Conservation (phyloP, 1,140 invertebrate genomes). For the Atta colombica region DNA sequence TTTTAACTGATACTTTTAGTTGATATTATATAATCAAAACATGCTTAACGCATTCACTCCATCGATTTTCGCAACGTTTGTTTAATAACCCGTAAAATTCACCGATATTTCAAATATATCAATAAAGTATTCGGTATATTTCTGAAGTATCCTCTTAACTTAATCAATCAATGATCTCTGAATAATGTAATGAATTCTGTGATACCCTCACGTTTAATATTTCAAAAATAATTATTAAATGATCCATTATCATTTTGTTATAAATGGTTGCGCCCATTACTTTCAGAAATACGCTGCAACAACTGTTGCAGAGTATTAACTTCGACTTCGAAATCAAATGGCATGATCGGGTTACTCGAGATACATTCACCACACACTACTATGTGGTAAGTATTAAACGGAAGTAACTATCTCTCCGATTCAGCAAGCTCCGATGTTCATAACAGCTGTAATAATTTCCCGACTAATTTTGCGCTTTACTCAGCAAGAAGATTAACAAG, state of each 20-base stretch:
- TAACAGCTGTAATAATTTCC: conserved; percentile 45
- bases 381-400: conserved; percentile 29
- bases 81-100: neutral
- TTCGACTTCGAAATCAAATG: conserved; percentile 27
- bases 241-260: conserved; percentile 1
- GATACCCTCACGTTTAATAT: neutral
- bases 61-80: neutral
- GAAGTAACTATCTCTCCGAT: conserved; percentile 35
- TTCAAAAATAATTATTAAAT: conserved; percentile 10
- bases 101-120: neutral
- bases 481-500: conserved; percentile 36
- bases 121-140: neutral
- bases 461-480: conserved; percentile 40
- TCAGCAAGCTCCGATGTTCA: conserved; percentile 19
- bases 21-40: too few species aligned
- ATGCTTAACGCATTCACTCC: neutral
- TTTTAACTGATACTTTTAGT: too few species aligned
- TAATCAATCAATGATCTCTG: neutral
- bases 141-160: neutral
- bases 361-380: neutral
- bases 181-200: neutral
- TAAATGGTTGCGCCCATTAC: neutral
- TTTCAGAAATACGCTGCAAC: neutral
- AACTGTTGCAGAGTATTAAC: conserved; percentile 30
- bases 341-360: conserved; percentile 2